Evolutionary conservation across 2,797 vertebrate species (phyloP), one percentile per base, ranked within the genome.

Genomic region (Tarsius wallacei): DNA sequence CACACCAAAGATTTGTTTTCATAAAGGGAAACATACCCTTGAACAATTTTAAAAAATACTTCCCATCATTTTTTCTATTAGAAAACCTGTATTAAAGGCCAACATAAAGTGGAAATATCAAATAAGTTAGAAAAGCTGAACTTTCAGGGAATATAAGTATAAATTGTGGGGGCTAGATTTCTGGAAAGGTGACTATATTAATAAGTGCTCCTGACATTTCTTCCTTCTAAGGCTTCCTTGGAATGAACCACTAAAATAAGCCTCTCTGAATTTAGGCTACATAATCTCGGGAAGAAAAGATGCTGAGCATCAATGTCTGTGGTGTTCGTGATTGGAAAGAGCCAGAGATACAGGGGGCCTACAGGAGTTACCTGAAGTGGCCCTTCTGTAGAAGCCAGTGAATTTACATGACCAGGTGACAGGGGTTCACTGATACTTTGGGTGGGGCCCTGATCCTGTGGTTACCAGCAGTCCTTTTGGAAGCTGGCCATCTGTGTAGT

Each of bases 1-100:
- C 11, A 84, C 12, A 77, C 61, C 19, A 81, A 85, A 22, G 13
- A 53, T 91, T 81, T 93, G 21, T 74, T 96, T 92, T 88, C 42
- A 47, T 63, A 73, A 90, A 85, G 57, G 8, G 26, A 92, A 85
- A 89, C 11, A 77, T 21, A 68, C 47, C 26, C 8, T 78, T 68
- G 36, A 70, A 64, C 26, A 61, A 36, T 85, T 85, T 80, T 82
- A 93, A 16, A 71, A 88, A 89, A 71, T 53, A 53, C 28, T 8
- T 86, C 7, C 17, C 6, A 86, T 57, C 0, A 47, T 12, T 64
- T 86, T 64, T 55, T 96, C n/a, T 51, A 28, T 57, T 82, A 53
- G 71, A 63, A 85, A 86, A 66, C 9, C 42, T 77, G 16, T 83
- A 61, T 77, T 77, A 93, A 94, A 93, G 28, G 5, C 31, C 33